Percentiles rank a stretch among this genome's conserved stretches.
phyloP scores from a whole-genome alignment of 2,797 vertebrate species.

The Brotula barbata region DNA sequence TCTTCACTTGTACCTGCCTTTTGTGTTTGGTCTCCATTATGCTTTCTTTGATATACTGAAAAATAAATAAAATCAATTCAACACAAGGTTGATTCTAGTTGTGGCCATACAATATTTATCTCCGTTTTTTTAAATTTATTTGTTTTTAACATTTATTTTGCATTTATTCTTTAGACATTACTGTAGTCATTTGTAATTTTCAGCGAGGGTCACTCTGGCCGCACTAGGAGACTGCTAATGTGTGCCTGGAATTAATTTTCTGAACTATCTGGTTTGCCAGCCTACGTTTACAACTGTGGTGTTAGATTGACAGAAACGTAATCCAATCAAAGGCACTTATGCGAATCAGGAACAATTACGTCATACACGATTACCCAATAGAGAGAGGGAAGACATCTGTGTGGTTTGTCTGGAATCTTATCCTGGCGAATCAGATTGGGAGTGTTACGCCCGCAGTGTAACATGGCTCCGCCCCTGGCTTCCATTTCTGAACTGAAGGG shows the following conservation, averaged over 20 bases:
- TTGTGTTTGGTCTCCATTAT: conserved; percentile 85
- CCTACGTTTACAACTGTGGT: not conserved
- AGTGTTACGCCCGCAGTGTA: conserved; percentile 75
- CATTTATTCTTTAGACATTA: too few relatives aligned
- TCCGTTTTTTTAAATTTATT: not conserved
- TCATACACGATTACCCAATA: conserved; percentile 60
- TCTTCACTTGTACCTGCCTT: conserved; percentile 82
- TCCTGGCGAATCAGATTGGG: conserved; percentile 63
- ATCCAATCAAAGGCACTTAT: conserved; percentile 60
- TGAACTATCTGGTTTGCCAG: conserved; percentile 30
- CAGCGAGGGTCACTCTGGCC: conserved; percentile 40
- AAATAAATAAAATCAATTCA: conserved; percentile 83
- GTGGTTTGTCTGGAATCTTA: conserved; percentile 30
- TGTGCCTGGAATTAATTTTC: conserved; percentile 40
- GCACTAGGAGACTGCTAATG: conserved; percentile 12
- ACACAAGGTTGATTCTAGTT: conserved; percentile 53
- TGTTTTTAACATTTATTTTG: conserved; percentile 16
- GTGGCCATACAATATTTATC: not conserved
- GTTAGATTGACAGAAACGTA: conserved; percentile 54
- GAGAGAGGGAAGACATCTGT: not conserved
- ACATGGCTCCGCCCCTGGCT: conserved; percentile 74
- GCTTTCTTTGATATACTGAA: conserved; percentile 85
- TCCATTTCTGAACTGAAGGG: conserved; percentile 81
- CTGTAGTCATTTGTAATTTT: too few relatives aligned
- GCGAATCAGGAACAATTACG: conserved; percentile 54